phyloP scores from a whole-genome alignment of 2,113 vertebrate species.

The Neopipo cinnamomea region DNA sequence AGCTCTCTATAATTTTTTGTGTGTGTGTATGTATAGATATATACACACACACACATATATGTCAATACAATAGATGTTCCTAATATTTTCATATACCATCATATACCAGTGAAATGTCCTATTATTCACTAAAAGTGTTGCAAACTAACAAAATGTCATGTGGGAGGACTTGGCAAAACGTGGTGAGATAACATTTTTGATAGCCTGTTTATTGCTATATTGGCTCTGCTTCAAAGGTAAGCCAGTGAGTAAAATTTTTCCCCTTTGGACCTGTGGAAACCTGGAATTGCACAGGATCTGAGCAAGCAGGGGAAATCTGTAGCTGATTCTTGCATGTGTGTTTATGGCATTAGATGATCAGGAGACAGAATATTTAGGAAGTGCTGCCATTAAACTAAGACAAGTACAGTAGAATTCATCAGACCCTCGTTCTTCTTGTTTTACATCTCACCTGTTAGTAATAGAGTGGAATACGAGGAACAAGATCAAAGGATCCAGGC shows the following conservation, averaged over 20 bases:
- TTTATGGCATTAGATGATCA: neutral
- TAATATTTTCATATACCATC: neutral
- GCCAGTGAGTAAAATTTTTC: neutral
- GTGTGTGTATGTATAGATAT: neutral
- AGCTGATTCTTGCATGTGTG: neutral
- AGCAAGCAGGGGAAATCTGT: neutral
- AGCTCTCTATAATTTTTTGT: neutral
- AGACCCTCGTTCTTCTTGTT: neutral
- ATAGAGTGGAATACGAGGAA: neutral
- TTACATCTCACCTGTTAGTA: neutral
- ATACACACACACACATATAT: rapidly evolving
- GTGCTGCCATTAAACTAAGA: neutral
- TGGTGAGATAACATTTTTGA: neutral
- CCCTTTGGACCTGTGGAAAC: neutral
- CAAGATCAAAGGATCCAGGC: slow-evolving; percentile 5
- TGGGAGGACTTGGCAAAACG: neutral
- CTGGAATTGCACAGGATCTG: neutral
- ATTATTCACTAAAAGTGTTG: slow-evolving; percentile 32
- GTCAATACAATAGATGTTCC: neutral
- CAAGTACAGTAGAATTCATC: neutral
- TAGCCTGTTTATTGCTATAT: neutral
- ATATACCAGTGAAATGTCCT: slow-evolving; percentile 40
- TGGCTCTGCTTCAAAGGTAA: neutral
- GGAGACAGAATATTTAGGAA: neutral
- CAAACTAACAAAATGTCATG: neutral